Evolutionary conservation across 2,797 vertebrate genomes (phyloP).

Genomic region (Ambastaia sidthimunki): DNA sequence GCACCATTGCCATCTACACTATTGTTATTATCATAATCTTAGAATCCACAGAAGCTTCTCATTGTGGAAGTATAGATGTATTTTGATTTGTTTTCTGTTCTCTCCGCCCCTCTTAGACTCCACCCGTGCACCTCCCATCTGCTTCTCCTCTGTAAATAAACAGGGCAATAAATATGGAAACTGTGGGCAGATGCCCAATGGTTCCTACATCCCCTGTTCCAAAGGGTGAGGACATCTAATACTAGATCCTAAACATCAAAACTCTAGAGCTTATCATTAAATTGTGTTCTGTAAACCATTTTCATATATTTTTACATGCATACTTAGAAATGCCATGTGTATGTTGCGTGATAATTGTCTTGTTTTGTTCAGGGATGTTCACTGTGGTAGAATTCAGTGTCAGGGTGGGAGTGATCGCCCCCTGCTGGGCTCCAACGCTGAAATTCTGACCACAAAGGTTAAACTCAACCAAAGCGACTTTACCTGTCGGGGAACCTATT

Average conservation of each 20-base stretch:
- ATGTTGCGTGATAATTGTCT: neutral
- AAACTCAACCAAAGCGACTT: constrained; percentile 72
- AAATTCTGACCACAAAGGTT: constrained; percentile 78
- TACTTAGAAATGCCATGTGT: too few species aligned
- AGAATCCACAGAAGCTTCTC: neutral
- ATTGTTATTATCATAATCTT: too few species aligned
- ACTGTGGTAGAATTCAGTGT: constrained; percentile 90
- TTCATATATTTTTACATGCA: too few species aligned
- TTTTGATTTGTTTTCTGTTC: neutral
- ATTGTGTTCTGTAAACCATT: too few species aligned
- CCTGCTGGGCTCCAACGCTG: constrained; percentile 74
- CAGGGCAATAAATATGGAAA: constrained; percentile 85
- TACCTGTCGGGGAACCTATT: constrained; percentile 77
- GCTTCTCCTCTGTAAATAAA: constrained; percentile 85
- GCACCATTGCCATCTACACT: neutral
- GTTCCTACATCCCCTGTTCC: constrained; percentile 81
- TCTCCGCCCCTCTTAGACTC: constrained; percentile 70
- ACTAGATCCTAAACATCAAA: neutral
- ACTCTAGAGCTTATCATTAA: neutral
- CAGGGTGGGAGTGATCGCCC: constrained; percentile 71
- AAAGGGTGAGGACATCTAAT: constrained; percentile 69
- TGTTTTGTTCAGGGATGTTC: constrained; percentile 75
- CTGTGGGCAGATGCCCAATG: constrained; percentile 82
- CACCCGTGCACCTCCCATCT: constrained; percentile 75
- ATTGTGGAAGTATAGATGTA: neutral